Base-by-base conservation (phyloP, 2,797 vertebrate genomes). In the Scolopax rusticola region DNA sequence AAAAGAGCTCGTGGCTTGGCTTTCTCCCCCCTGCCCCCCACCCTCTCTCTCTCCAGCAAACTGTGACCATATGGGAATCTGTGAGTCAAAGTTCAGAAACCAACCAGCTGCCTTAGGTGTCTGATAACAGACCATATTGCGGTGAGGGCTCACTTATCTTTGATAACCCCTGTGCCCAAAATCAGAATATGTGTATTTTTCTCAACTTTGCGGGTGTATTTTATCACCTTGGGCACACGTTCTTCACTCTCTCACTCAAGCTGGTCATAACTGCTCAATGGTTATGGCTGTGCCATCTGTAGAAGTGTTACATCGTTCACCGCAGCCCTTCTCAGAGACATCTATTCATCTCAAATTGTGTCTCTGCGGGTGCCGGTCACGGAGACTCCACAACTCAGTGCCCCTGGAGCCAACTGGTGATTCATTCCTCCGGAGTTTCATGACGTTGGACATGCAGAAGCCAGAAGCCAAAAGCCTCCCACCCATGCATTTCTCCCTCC, bases 61-160 rank as follows among this genome's bases (percentile, higher is more conserved):
- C 96, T 95, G 95, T 84, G 93, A 97, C 97, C 97, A 90, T 96
- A 96, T 97, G 96, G 86, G 60, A 92, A 90, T 94, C 93, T 88
- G 77, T 67, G 89, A 95, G 94, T 88, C 93, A 96, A 96, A 97
- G 93, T 95, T 97, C 93, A 94, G 96, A 97, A 97, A 89, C 61
- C 50, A 96, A 47, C 71, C 97, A 97, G 95, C 96, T 98, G 97
- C 96, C 90, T 97, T 91, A 60, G 91, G 96, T 97, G 98, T 98
- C 95, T 97, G 97, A 96, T 98, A 98, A 95, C 92, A 92, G 95
- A 96, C 96, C 94, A 47, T 90, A 76, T 68, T 92, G 70, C 94
- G 88, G 33, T 69, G 80, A 95, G 76, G 64, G 47, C 86, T 93
- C 74, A 11, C 53, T 86, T 90, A 84, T 90, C 96, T 98, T 96